Base-by-base conservation (phyloP, 1,140 invertebrate species). In the Agraylea sexmaculata region DNA sequence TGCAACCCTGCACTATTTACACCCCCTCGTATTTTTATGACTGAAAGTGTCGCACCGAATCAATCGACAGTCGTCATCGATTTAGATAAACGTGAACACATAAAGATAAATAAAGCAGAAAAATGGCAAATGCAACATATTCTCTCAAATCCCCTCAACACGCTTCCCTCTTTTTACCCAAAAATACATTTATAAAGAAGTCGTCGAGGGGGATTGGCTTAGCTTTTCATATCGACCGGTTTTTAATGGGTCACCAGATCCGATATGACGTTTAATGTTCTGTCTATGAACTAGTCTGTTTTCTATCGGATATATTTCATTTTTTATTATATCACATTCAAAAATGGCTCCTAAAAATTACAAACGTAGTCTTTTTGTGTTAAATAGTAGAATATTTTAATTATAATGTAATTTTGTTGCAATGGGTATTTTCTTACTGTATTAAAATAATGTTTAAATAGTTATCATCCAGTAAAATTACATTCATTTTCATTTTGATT, bases 71-170 rank as follows among this genome's bases (percentile, higher is more conserved):
- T 49, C 47, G 47, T 49, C 47, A 45, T 40, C 47, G 43, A 49
- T 49, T 49, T 49, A 49, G 47, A 49, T 49, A 49, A 49, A 49
- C 42, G 46, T 12, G 37, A 18, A 23, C 47, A 28, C 47, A 49
- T 49, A 49, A 49, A 49, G 47, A 49, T 49, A 49, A 45, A 49
- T 49, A 49, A 45, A 37, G 27, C 47, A 49, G 47, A 49, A 49
- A 49, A 49, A 49, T 49, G 44, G 47, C 47, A 25, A 49, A 45
- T 38, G 43, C 43, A 45, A 49, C 46, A 48, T 48, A 48, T 48
- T 48, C 40, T 48, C 21, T 25, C n/a, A 25, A n/a, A 6, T 46
- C 29, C 31, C n/a, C 22, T 37, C 38, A 38, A 37, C 42, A 37
- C 37, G 33, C 38, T 37, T 16, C 27, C 28, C 27, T 42, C 38